Percentiles rank a stretch among this genome's conserved stretches.
These are phyloP conservation scores for Apeltes quadracus DNA, from an alignment of 2,113 vertebrate genomes.

Conservation along the genomic window DNA sequence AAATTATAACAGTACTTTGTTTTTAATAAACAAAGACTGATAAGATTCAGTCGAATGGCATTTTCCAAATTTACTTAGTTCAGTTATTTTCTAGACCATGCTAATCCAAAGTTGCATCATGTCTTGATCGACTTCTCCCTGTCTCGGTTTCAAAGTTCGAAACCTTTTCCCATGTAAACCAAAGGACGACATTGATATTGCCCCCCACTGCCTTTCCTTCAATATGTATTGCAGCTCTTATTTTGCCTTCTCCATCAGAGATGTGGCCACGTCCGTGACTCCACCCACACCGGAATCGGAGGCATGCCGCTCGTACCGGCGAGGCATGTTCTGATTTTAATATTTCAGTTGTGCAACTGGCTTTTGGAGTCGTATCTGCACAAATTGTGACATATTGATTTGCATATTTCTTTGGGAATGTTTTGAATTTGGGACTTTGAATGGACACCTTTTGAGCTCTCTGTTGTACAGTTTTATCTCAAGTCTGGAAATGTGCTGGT, in stretches of 20 bases:
- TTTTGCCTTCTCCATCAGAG: conserved; percentile 54
- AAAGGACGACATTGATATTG: conserved; percentile 64
- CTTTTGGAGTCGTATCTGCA: conserved; percentile 60
- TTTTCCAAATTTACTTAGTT: conserved; percentile 7
- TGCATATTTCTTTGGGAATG: conserved; percentile 50
- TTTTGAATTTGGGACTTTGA: conserved; percentile 54
- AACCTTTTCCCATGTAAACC: conserved; percentile 67
- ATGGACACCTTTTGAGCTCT: conserved; percentile 63
- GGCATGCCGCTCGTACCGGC: conserved; percentile 33
- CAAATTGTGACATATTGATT: conserved; percentile 60
- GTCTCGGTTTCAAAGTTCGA: conserved; percentile 43
- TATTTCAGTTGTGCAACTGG: conserved; percentile 57
- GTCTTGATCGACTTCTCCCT: conserved; percentile 19
- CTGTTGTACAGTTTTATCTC: conserved; percentile 66
- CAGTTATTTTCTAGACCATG: conserved; percentile 5
- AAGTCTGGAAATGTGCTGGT: conserved; percentile 70
- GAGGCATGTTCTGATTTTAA: conserved; percentile 27
- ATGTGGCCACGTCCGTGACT: conserved; percentile 27
- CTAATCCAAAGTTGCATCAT: not conserved
- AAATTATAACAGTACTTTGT: not conserved
- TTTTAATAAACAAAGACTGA: not conserved
- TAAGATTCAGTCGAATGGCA: not conserved
- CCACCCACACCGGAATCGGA: conserved; percentile 40
- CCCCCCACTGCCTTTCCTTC: conserved; percentile 56
- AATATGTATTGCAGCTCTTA: conserved; percentile 19